These are phyloP conservation scores for Stenodera caucasica DNA, from an alignment of 2,888 invertebrate genomes.

Conservation along the genomic window DNA sequence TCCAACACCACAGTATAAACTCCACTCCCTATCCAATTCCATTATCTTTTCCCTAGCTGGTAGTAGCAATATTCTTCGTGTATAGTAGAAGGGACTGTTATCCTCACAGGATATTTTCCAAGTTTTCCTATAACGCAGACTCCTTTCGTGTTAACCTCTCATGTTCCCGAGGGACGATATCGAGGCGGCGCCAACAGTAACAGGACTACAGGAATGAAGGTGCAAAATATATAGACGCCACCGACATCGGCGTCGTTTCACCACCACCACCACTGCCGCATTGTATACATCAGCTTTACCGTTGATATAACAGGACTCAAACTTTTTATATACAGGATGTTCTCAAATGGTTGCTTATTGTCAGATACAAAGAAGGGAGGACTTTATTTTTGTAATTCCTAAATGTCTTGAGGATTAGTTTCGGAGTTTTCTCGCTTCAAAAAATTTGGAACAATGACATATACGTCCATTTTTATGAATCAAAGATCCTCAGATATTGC, in stretches of 20 bases:
- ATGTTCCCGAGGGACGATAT: conserved; percentile 28
- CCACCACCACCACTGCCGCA: not conserved
- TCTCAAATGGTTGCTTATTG: too few relatives aligned
- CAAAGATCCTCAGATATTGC: too few relatives aligned
- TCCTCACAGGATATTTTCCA: conserved; percentile 27
- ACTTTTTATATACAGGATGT: too few relatives aligned
- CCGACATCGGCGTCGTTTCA: conserved; percentile 10
- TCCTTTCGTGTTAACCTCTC: conserved; percentile 28
- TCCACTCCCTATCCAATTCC: conserved; percentile 29
- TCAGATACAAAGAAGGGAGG: too few relatives aligned
- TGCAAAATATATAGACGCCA: conserved; percentile 16
- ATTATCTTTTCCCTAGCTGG: conserved; percentile 26
- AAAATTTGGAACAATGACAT: too few relatives aligned
- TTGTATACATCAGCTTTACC: not conserved
- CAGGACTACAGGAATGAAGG: conserved; percentile 30
- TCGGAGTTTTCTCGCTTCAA: too few relatives aligned
- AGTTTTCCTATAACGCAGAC: conserved; percentile 26
- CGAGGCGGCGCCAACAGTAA: conserved; percentile 32
- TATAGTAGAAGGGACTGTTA: conserved; percentile 23
- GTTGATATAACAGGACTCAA: not conserved
- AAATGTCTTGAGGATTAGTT: too few relatives aligned
- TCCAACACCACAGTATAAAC: conserved; percentile 26
- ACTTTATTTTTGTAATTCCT: too few relatives aligned
- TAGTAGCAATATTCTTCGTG: conserved; percentile 24
- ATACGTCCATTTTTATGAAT: too few relatives aligned